Percentiles rank a stretch among this genome's conserved stretches.
Conservation (phyloP, 2,888 invertebrate genomes). For the Ophioninae sp. region DNA sequence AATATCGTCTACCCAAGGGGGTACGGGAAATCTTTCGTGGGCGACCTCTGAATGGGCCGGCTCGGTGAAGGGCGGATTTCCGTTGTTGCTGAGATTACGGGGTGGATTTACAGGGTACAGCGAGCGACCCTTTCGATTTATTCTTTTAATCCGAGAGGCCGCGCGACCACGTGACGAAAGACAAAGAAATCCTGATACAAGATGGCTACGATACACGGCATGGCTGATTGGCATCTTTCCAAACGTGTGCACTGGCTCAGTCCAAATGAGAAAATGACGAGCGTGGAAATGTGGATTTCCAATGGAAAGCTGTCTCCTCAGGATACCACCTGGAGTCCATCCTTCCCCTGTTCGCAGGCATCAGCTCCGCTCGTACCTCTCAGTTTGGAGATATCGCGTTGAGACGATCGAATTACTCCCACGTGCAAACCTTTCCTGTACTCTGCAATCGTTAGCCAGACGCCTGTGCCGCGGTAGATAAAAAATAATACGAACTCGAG, state of each 20-base stretch:
- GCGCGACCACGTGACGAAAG: background rate
- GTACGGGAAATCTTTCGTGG: conserved; percentile 37
- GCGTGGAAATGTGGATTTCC: background rate
- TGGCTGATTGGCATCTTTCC: background rate
- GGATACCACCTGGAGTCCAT: background rate
- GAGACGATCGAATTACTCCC: conserved; percentile 13
- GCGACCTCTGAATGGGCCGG: conserved; percentile 14
- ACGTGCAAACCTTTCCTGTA: conserved; percentile 23
- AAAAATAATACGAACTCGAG: conserved; percentile 69
- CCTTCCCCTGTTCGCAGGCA: background rate
- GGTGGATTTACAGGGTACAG: conserved; percentile 11
- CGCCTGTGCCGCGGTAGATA: conserved; percentile 69
- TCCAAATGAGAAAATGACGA: background rate
- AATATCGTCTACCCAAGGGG: conserved; percentile 5
- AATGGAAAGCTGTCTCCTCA: background rate
- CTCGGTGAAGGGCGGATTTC: conserved; percentile 35
- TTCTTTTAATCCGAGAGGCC: conserved; percentile 29
- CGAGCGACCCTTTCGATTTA: conserved; percentile 28
- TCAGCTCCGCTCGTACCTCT: background rate
- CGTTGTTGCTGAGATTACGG: conserved; percentile 36
- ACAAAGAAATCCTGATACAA: background rate
- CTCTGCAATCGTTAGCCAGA: conserved; percentile 46
- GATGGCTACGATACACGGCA: background rate
- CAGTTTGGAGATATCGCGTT: conserved; percentile 25
- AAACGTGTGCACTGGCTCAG: background rate